Base-by-base conservation (phyloP, 2,888 invertebrate genomes). In the Xanthorhoe spadicearia region DNA sequence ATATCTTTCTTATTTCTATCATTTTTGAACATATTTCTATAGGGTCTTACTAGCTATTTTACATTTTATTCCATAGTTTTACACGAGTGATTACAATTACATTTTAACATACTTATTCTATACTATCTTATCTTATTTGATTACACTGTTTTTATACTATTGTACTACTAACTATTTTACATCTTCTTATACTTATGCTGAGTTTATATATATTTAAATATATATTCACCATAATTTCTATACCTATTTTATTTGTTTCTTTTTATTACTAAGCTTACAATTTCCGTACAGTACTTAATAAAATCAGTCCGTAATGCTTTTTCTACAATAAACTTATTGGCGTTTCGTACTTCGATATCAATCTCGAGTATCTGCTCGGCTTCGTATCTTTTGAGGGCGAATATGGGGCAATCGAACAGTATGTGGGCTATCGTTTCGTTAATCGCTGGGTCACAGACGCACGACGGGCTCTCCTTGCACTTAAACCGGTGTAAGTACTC, bases 381-480 rank as follows among this genome's bases (percentile, higher is more conserved):
- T 9, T 54, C 32, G 35, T 54, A 54, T 38, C 54, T 54, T 9
- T 69, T 64, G 52, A 61, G 62, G 62, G 64, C 56, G 35, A 23
- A 55, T 0, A 53, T 46, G 0, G 66, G 66, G 18, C 71, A 71
- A 1, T 66, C 62, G 13, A 54, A 19, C 0, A 69, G 0, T 0
- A 69, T 49, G n/a, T 71, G 71, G 0, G 6, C 1, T 0, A 58
- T 9, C 0, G 61, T 61, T 28, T 69, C 70, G 0, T 13, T 9
- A 5, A 0, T 0, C 60, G n/a, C n/a, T 0, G 66, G 69, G 1
- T 74, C 70, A 13, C 74, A 74, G 28, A 38, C 23, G 52, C 74
- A 72, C 23, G 72, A 13, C 2, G 38, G 38, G 38, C 3, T 43
- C 13, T 43, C 38, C 13, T 43, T 43, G 38, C 38, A n/a, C n/a